Evolutionary conservation across 2,113 vertebrate genomes (phyloP).

Genomic region (Rhinogobius similis): DNA sequence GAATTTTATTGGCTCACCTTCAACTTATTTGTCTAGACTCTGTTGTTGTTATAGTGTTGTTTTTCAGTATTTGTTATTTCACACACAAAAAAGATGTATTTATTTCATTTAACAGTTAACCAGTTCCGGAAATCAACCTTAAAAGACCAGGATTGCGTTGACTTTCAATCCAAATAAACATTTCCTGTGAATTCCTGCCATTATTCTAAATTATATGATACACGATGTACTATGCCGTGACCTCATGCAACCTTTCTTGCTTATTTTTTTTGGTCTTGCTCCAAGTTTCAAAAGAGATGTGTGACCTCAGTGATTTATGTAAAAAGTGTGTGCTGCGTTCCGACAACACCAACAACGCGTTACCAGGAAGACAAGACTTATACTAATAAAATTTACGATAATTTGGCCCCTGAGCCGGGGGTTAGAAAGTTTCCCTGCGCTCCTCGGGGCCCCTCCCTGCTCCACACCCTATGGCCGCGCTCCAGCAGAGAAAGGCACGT

Average conservation of each 20-base stretch:
- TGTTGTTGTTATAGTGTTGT: too few species aligned
- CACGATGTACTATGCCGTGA: neutral
- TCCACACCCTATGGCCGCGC: constrained; percentile 2
- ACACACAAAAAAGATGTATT: too few species aligned
- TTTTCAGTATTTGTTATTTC: too few species aligned
- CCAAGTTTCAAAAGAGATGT: neutral
- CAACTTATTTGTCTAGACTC: too few species aligned
- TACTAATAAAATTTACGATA: too few species aligned
- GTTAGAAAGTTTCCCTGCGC: neutral
- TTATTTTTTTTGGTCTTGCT: neutral
- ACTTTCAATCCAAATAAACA: neutral
- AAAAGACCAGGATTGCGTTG: neutral
- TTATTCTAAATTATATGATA: neutral
- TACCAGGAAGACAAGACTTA: neutral
- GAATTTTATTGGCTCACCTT: too few species aligned
- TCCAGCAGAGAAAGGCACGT: constrained; percentile 4
- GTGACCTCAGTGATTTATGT: neutral
- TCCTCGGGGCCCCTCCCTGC: neutral
- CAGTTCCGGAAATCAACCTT: neutral
- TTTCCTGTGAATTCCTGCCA: neutral
- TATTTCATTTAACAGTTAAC: too few species aligned
- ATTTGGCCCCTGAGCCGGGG: too few species aligned
- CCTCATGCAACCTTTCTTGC: neutral
- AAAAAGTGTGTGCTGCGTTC: neutral
- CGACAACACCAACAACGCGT: neutral